phyloP scores from a whole-genome alignment of 2,797 vertebrate species.

The Mallotus villosus region DNA sequence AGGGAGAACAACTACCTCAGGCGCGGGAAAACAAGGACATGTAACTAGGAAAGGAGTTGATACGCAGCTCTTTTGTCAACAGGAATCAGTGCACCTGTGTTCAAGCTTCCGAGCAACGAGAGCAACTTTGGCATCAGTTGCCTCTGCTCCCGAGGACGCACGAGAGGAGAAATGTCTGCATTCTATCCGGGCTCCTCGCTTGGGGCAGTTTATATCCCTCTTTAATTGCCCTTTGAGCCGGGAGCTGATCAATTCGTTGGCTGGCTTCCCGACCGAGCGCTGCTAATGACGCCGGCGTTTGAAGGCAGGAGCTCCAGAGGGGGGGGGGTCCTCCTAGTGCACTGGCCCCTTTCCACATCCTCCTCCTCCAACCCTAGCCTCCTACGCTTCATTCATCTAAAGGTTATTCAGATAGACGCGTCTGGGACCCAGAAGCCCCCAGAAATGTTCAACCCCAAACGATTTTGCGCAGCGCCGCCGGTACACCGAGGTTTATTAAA shows the following conservation, averaged over 20 bases:
- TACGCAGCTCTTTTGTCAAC: not conserved
- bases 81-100: not conserved
- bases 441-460: constrained; percentile 31
- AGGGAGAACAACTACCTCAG: not conserved
- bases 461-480: constrained; percentile 15
- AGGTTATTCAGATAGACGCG: constrained; percentile 60
- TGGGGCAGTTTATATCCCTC: constrained; percentile 27
- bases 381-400: constrained; percentile 57
- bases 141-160: constrained; percentile 6
- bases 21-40: not conserved
- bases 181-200: constrained; percentile 5
- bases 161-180: constrained; percentile 13
- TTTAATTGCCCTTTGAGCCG: constrained; percentile 59
- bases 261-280: constrained; percentile 43
- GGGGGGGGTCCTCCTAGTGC: not conserved
- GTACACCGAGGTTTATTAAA: constrained; percentile 37
- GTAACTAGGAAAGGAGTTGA: not conserved
- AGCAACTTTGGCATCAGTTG: not conserved
- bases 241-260: constrained; percentile 57
- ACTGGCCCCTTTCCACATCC: too few species aligned
- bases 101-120: not conserved
- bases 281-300: constrained; percentile 53
- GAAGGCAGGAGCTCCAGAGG: constrained; percentile 34
- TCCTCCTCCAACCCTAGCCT: constrained; percentile 26
- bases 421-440: constrained; percentile 31